These are phyloP conservation scores for Protobothrops flavoviridis DNA, from an alignment of 2,113 vertebrate genomes.

Conservation along the genomic window DNA sequence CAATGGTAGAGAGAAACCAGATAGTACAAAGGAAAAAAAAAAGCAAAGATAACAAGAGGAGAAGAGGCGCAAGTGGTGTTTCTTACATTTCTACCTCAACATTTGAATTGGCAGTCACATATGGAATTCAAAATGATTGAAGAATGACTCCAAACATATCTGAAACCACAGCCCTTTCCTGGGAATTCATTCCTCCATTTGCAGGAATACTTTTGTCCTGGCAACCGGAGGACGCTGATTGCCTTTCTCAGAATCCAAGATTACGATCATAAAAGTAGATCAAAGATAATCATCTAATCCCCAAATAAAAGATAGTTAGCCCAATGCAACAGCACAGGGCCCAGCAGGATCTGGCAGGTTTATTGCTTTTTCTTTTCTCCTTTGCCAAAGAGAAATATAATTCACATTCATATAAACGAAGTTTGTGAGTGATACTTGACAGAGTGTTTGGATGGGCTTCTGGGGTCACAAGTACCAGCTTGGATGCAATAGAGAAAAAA, in stretches of 20 bases:
- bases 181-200: not conserved
- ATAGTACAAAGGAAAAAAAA: not conserved
- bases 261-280: not conserved
- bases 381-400: not conserved
- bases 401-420: rapidly evolving
- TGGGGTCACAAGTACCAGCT: not conserved
- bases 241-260: not conserved
- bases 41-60: not conserved
- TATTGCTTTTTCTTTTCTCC: not conserved
- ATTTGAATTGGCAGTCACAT: not conserved
- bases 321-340: not conserved
- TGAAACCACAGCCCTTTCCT: not conserved
- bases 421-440: constrained; percentile 2
- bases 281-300: not conserved
- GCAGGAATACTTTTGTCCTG: not conserved
- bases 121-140: not conserved
- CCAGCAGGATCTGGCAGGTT: not conserved
- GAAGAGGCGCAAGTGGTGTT: not conserved
- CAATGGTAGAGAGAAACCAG: too few species aligned
- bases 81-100: not conserved
- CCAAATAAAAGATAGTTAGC: not conserved
- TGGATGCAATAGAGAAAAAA: constrained; percentile 29
- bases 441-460: not conserved
- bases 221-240: not conserved
- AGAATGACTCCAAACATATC: not conserved